phyloP scores from a whole-genome alignment of 2,113 vertebrate genomes.

The Cricetomys ansorgei region DNA sequence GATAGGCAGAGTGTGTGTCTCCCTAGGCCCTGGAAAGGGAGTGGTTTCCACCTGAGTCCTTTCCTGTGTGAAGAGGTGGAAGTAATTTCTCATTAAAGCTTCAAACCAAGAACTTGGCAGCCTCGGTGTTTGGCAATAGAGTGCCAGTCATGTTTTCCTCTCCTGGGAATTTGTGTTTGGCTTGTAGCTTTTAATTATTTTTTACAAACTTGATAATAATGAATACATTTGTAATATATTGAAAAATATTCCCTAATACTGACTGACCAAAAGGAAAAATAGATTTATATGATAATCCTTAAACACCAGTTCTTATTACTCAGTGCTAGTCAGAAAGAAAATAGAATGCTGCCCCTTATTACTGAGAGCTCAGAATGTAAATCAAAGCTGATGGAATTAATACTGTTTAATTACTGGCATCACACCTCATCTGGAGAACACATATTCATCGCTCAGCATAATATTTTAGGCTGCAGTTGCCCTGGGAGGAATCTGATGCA shows the following conservation, averaged over 20 bases:
- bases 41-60: constrained; percentile 41
- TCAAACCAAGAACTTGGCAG: constrained; percentile 47
- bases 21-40: neutral
- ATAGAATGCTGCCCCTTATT: constrained; percentile 78
- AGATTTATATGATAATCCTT: constrained; percentile 75
- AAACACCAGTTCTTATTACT: constrained; percentile 77
- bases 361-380: constrained; percentile 81
- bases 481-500: constrained; percentile 63
- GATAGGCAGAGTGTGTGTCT: neutral
- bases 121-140: neutral
- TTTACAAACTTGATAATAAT: constrained; percentile 79
- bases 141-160: constrained; percentile 38
- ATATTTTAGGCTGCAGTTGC: constrained; percentile 78
- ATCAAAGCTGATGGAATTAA: constrained; percentile 85
- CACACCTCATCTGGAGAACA: constrained; percentile 80
- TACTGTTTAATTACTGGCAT: constrained; percentile 85
- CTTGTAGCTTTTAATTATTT: constrained; percentile 83
- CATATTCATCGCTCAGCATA: constrained; percentile 78
- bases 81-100: constrained; percentile 60
- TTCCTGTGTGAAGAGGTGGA: constrained; percentile 19
- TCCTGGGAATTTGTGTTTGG: constrained; percentile 71
- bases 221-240: constrained; percentile 77
- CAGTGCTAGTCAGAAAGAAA: constrained; percentile 69
- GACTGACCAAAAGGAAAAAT: constrained; percentile 77
- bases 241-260: constrained; percentile 58